Evolutionary conservation across 2,113 vertebrate genomes (phyloP).

Genomic region (Phaethon lepturus): DNA sequence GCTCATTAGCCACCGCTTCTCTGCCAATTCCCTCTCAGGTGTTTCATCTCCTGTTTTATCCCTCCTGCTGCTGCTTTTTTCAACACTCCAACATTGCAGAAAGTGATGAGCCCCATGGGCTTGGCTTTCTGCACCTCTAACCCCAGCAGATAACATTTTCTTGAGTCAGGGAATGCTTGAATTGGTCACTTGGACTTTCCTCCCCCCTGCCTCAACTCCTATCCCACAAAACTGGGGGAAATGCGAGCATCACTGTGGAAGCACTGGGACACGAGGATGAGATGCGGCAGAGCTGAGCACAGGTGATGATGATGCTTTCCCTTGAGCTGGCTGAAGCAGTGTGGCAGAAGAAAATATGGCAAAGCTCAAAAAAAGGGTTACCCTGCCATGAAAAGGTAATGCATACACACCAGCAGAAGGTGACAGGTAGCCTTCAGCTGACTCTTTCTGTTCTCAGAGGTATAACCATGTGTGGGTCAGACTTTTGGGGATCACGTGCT

Average conservation of each 20-base stretch:
- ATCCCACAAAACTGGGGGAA: neutral
- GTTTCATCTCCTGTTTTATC: neutral
- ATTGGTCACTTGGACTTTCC: neutral
- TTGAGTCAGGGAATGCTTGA: neutral
- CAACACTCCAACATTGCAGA: neutral
- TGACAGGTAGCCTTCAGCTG: neutral
- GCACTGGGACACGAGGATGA: fast-evolving
- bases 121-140: neutral
- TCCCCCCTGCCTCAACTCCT: neutral
- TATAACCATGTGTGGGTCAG: neutral
- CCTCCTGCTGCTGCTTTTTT: neutral
- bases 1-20: neutral
- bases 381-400: neutral
- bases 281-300: fast-evolving
- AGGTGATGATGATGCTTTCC: neutral
- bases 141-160: neutral
- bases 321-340: neutral
- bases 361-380: neutral
- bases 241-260: fast-evolving
- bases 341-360: neutral
- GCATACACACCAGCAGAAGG: neutral
- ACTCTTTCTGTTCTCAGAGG: neutral
- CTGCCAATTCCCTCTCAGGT: neutral
- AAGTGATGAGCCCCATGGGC: neutral
- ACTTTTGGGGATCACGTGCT: neutral